Conservation (phyloP, 37 sponge, comb jelly and placozoan genomes). For the Geodia barretti region DNA sequence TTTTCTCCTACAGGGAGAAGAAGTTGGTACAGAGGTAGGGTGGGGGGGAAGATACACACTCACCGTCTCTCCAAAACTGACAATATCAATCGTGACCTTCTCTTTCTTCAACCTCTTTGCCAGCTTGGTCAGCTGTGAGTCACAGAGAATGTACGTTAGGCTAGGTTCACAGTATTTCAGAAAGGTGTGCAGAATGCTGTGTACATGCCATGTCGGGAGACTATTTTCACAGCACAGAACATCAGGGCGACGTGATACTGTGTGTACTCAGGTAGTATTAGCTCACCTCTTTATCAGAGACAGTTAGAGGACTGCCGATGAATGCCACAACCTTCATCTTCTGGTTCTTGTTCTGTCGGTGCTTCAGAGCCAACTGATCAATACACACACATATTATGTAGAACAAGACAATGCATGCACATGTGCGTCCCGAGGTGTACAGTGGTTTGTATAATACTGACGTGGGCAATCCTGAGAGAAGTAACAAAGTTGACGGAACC, state of each 20-base stretch:
- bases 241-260: background rate
- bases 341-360: slow-evolving; percentile 91
- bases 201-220: background rate
- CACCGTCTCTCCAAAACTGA: slow-evolving; percentile 94
- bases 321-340: slow-evolving; percentile 88
- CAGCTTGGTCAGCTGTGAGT: slow-evolving; percentile 70
- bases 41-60: slow-evolving; percentile 54
- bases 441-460: slow-evolving; percentile 44
- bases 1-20: slow-evolving; percentile 45
- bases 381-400: too few species aligned
- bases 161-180: too few species aligned
- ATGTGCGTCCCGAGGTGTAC: too few species aligned
- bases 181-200: background rate
- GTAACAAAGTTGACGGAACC: slow-evolving; percentile 85
- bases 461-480: slow-evolving; percentile 82
- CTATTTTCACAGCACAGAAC: background rate
- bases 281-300: slow-evolving; percentile 76
- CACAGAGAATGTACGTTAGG: background rate
- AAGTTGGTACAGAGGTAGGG: too few species aligned
- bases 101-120: slow-evolving; percentile 97
- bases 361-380: slow-evolving; percentile 94
- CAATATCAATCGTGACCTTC: slow-evolving; percentile 93
- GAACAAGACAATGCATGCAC: too few species aligned
- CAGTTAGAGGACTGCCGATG: slow-evolving; percentile 88
- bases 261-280: background rate